A percentile compares a stretch with the other conserved stretches of the same genome.
phyloP scores from a whole-genome alignment of 2,797 vertebrate species.

The Buphagus erythrorhynchus region DNA sequence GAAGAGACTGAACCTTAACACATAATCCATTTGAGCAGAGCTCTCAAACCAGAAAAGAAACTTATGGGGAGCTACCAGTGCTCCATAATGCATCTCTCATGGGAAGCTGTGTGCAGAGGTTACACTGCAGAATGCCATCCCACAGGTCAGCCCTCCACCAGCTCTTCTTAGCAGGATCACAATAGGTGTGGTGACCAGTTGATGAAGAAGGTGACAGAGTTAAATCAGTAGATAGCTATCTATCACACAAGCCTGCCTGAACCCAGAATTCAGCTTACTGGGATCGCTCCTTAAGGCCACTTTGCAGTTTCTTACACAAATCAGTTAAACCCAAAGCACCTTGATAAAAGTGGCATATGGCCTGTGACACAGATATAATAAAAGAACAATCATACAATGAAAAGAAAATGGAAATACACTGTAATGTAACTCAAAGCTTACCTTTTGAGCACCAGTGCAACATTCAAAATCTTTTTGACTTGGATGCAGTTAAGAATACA shows the following conservation, averaged over 20 bases:
- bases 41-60: neutral
- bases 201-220: neutral
- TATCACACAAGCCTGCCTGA: neutral
- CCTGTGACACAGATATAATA: neutral
- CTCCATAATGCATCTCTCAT: neutral
- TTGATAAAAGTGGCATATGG: neutral
- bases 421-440: neutral
- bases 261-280: neutral
- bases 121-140: neutral
- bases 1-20: neutral
- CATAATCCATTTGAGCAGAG: neutral
- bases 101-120: neutral
- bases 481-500: neutral
- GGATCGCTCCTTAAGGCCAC: neutral
- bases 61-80: neutral
- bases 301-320: neutral
- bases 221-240: neutral
- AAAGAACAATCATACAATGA: neutral
- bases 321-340: neutral
- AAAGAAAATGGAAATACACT: neutral
- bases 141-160: neutral
- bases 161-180: neutral
- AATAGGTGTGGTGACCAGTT: neutral
- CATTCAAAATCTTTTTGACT: neutral
- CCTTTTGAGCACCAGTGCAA: neutral